Evolutionary conservation across 2,113 vertebrate species (phyloP).

Genomic region (Pontoporia blainvillei): DNA sequence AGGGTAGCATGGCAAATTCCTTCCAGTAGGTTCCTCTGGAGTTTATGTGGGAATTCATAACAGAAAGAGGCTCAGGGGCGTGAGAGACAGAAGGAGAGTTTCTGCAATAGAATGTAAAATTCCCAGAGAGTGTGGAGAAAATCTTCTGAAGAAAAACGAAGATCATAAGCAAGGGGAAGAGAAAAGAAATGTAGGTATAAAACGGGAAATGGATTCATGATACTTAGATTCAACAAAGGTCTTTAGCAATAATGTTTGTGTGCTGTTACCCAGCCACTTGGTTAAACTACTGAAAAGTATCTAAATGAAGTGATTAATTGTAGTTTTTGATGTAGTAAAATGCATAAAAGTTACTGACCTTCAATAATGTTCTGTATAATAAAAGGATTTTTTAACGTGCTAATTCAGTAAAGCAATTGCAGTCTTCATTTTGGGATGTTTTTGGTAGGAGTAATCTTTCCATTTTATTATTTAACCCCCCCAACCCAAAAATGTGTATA

Average conservation of each 20-base stretch:
- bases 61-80: not conserved
- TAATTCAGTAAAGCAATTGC: not conserved
- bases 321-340: not conserved
- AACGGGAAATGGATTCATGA: not conserved
- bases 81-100: not conserved
- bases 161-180: not conserved
- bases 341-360: not conserved
- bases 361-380: not conserved
- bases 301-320: not conserved
- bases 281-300: not conserved
- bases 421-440: not conserved
- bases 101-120: not conserved
- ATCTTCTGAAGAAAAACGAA: not conserved
- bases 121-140: not conserved
- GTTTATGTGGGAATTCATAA: not conserved
- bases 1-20: not conserved
- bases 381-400: not conserved
- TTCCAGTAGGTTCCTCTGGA: not conserved
- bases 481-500: not conserved
- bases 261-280: not conserved
- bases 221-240: not conserved
- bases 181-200: not conserved
- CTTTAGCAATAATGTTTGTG: not conserved
- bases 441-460: not conserved
- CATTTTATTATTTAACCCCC: not conserved